These are phyloP conservation scores for Cephalotes varians DNA, from an alignment of 2,888 invertebrate species.

Conservation along the genomic window DNA sequence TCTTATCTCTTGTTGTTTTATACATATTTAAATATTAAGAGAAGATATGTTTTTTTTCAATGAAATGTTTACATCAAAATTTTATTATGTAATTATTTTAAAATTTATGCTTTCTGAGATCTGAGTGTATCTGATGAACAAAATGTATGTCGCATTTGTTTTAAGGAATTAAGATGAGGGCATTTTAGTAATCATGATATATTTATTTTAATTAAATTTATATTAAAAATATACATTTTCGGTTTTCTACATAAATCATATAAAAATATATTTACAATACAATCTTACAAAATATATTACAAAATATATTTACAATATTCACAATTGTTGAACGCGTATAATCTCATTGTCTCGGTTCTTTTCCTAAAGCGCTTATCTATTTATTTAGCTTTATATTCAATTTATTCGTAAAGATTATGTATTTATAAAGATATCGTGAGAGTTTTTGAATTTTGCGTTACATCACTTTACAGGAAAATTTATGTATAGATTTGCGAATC, in stretches of 20 bases:
- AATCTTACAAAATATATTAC: slow-evolving; percentile 37
- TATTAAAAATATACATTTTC: slow-evolving; percentile 73
- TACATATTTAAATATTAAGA: not conserved
- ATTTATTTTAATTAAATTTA: slow-evolving; percentile 60
- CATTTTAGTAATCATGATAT: slow-evolving; percentile 29
- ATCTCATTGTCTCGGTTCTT: not conserved
- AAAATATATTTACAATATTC: slow-evolving; percentile 67
- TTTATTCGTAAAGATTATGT: too few relatives aligned
- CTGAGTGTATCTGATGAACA: not conserved
- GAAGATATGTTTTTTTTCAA: not conserved
- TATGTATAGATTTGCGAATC: slow-evolving; percentile 28
- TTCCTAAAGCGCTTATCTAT: not conserved
- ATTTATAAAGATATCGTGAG: not conserved
- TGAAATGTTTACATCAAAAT: not conserved
- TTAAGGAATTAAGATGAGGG: not conserved
- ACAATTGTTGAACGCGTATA: slow-evolving; percentile 51
- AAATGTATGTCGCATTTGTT: not conserved
- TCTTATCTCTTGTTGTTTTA: not conserved
- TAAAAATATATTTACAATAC: slow-evolving; percentile 64
- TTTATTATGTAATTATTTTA: not conserved
- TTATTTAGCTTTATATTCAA: slow-evolving; percentile 2
- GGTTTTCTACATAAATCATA: slow-evolving; percentile 35
- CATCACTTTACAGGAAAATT: slow-evolving; percentile 12
- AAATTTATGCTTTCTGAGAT: not conserved
- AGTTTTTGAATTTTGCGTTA: slow-evolving; percentile 24